Conservation (phyloP, 2,797 vertebrate species). For the Cuculus canorus region DNA sequence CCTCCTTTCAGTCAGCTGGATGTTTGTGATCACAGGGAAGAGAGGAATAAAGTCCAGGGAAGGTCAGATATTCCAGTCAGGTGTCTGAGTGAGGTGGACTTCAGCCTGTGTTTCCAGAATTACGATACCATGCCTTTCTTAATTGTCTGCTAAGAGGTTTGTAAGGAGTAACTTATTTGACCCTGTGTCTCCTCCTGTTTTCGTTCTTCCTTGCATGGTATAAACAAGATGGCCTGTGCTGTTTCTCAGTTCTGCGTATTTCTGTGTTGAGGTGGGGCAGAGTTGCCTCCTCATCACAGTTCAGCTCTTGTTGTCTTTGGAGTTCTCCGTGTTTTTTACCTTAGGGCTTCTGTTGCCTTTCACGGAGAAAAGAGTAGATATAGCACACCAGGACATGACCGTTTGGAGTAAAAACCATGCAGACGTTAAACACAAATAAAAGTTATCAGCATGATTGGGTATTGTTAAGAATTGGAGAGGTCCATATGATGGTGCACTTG, state of each 20-base stretch:
- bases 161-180: neutral
- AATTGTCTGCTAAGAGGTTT: neutral
- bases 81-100: neutral
- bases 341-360: neutral
- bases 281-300: neutral
- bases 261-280: neutral
- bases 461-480: neutral
- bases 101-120: neutral
- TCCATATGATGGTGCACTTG: neutral
- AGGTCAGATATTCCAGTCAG: neutral
- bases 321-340: neutral
- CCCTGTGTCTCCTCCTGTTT: neutral
- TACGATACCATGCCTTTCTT: neutral
- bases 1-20: neutral
- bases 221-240: neutral
- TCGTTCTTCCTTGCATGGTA: neutral
- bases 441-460: neutral
- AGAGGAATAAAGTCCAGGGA: neutral
- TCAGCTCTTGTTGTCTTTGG: fast-evolving
- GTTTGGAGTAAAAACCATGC: neutral
- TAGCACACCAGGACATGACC: neutral
- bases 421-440: neutral
- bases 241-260: neutral
- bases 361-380: neutral
- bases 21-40: neutral